Evolutionary conservation across 2,113 vertebrate species (phyloP).

Genomic region (Sclerurus mexicanus): DNA sequence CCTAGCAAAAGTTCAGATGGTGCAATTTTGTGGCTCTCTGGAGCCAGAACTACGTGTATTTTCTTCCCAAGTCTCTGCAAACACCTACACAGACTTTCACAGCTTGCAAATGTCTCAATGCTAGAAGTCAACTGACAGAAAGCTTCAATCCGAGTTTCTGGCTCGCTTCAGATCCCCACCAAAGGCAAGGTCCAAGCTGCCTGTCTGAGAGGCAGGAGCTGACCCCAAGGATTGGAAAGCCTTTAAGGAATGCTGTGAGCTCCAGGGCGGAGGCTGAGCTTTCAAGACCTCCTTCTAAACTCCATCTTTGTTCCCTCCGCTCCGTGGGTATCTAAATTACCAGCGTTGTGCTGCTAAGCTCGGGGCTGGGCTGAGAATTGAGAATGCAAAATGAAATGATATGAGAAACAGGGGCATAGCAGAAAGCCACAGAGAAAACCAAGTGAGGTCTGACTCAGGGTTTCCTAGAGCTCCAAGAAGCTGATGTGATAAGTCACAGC

Average conservation of each 20-base stretch:
- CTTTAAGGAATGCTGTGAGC: neutral
- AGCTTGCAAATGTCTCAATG: neutral
- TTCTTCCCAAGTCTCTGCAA: neutral
- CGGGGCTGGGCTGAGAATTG: neutral
- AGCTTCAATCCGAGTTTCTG: neutral
- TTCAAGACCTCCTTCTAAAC: neutral
- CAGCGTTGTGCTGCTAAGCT: neutral
- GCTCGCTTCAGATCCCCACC: neutral
- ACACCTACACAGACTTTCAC: neutral
- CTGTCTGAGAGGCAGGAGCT: neutral
- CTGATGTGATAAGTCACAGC: neutral
- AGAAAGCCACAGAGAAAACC: neutral
- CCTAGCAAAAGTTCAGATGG: neutral
- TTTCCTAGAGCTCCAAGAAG: neutral
- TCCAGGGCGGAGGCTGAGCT: neutral
- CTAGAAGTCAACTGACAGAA: neutral
- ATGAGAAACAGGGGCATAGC: neutral
- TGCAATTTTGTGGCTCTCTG: neutral
- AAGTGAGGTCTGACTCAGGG: neutral
- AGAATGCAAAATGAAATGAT: neutral
- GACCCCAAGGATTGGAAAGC: neutral
- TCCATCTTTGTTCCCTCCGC: neutral
- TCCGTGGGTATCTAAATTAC: neutral
- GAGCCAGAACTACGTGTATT: conserved; percentile 20
- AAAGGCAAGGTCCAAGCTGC: neutral